Evolutionary conservation across 2,797 vertebrate species (phyloP), one percentile per base, ranked within the genome.

Genomic region (Chromobotia macracanthus): DNA sequence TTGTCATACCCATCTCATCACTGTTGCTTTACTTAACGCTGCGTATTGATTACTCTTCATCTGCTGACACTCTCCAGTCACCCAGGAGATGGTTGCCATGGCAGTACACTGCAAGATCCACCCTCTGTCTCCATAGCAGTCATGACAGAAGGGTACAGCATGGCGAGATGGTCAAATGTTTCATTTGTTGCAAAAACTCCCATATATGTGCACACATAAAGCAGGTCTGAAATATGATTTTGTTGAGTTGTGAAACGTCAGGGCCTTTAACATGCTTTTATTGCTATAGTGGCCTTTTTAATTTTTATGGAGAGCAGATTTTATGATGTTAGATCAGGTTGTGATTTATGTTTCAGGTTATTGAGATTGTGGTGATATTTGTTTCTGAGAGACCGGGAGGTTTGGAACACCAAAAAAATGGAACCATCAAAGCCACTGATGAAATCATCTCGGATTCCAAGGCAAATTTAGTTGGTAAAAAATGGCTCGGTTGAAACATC

Each of bases 331-430:
- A 38, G 38, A 56, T 74, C 66, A 65, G n/a, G 61, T 67, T 79
- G 73, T 72, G 60, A 70, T 79, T 80, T 63, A 66, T 48, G 38
- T 58, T 35, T 38, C 35, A 46, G 38, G 67, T 71, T 55, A 53
- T 67, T 61, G 25, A 73, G 60, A 8, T 60, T 51, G 66, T 28
- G 48, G 38, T 61, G n/a, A n/a, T 72, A 46, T 56, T 28, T 53
- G 56, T 35, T 31, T 85, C 67, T 25, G 86, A 82, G 86, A 84
- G 80, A 77, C 55, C 18, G 64, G 80, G 86, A 84, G 88, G 85
- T 86, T 84, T 85, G 80, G 88, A 82, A 88, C 85, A 88, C 88
- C 88, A 90, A 90, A n/a, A 13, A 46, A 38, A 56, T 10, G 16
- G 46, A 25, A n/a, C 16, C 3, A 56, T 63, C 46, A 71, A 71